Evolutionary conservation across 2,888 invertebrate species (phyloP), one percentile per base, ranked within the genome.

Genomic region (Folsomia candida): DNA sequence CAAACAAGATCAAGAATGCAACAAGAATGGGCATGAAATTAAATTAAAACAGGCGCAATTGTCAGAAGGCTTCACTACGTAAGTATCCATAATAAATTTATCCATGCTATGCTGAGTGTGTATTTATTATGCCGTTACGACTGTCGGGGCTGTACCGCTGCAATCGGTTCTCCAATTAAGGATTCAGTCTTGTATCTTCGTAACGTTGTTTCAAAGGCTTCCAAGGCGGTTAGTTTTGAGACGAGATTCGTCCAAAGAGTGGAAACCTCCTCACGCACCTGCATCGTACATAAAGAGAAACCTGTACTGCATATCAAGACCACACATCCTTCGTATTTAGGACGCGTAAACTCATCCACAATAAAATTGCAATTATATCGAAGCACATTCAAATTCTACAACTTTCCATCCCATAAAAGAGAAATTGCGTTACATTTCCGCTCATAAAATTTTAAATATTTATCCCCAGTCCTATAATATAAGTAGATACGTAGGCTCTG

Each of bases 131-230:
- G n/a, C n/a, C n/a, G n/a, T n/a, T n/a, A n/a, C n/a, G n/a, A n/a
- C n/a, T n/a, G n/a, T n/a, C n/a, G n/a, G n/a, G n/a, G n/a, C n/a
- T n/a, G n/a, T 71, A 79, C 79, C 28, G 75, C 70, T 25, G 73
- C 72, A 59, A 75, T 71, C 26, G 79, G 77, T 64, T 78, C 76
- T 59, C 73, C 77, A n/a, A 77, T 72, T 27, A 74, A 74, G 9
- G 72, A 71, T 62, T 78, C 79, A 14, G 76, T 75, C 47, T 72
- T 76, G 67, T 91, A 85, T 73, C 89, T 87, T 47, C 86, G 87
- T 76, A 93, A 84, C 1, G 89, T 89, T 81, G 90, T 92, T 84
- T 97, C 97, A 84, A 97, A 97, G 79, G 91, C 89, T 82, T 96
- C 94, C 68, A 97, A 85, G 14, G 92, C 90, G 18, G 93, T 92